Conservation (phyloP, 2,888 invertebrate species). For the Caenorhabditis sp. region DNA sequence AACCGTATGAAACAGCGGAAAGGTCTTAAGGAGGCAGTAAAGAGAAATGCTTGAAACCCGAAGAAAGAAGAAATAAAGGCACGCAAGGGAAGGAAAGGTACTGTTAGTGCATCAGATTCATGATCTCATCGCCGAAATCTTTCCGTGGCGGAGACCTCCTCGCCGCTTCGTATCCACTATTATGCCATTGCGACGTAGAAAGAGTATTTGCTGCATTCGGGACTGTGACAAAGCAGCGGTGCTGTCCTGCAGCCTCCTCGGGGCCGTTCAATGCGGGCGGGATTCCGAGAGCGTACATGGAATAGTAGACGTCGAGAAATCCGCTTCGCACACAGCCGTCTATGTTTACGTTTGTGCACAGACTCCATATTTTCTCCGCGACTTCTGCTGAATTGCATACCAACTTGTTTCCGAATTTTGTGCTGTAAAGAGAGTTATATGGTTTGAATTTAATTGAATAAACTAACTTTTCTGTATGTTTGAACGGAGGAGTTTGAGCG, state of each 20-base stretch:
- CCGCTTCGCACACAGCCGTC: conserved; percentile 38
- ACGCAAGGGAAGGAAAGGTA: not conserved
- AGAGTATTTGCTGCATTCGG: conserved; percentile 28
- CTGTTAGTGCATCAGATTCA: conserved; percentile 45
- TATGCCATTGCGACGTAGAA: conserved; percentile 51
- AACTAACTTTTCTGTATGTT: conserved; percentile 61
- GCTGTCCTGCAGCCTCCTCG: conserved; percentile 56
- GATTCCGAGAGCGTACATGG: conserved; percentile 60
- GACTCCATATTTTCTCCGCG: conserved; percentile 53
- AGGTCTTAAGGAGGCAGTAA: not conserved
- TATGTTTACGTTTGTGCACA: conserved; percentile 35
- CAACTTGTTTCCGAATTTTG: conserved; percentile 32
- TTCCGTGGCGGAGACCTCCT: conserved; percentile 46
- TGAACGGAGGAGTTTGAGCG: conserved; percentile 60
- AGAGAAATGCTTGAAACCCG: conserved; percentile 20
- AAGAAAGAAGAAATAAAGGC: conserved; percentile 1
- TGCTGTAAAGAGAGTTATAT: conserved; percentile 43
- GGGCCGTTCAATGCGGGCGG: conserved; percentile 60
- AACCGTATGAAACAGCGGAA: conserved; percentile 13
- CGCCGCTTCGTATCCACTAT: conserved; percentile 49
- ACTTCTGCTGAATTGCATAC: conserved; percentile 55
- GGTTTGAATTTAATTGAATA: not conserved
- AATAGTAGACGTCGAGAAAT: conserved; percentile 61
- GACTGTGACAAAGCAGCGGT: conserved; percentile 43
- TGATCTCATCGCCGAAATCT: conserved; percentile 49